phyloP scores from a whole-genome alignment of 2,797 vertebrate genomes.

The Sparus aurata region DNA sequence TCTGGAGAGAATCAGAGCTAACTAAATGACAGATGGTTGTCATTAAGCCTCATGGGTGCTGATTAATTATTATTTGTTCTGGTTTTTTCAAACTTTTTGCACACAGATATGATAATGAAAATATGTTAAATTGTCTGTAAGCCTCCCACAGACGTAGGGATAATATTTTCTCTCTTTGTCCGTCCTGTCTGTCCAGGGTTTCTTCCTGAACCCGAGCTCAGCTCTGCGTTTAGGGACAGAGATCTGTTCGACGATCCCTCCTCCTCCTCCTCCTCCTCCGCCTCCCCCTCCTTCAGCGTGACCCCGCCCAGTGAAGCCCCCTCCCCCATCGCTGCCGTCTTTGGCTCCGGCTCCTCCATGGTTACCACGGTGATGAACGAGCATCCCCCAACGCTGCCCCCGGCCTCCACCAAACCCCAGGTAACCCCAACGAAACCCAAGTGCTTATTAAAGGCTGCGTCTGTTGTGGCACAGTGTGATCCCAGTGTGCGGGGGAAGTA shows the following conservation, averaged over 20 bases:
- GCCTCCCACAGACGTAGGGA: too few relatives aligned
- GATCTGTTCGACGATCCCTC: constrained; percentile 81
- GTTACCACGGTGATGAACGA: constrained; percentile 88
- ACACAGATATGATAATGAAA: too few relatives aligned
- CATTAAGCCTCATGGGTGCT: too few relatives aligned
- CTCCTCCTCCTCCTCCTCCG: constrained; percentile 56
- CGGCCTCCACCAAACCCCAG: constrained; percentile 90
- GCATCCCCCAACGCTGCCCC: constrained; percentile 88
- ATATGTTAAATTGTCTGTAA: too few relatives aligned
- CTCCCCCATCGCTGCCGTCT: constrained; percentile 73
- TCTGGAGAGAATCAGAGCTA: too few relatives aligned
- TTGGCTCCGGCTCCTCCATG: constrained; percentile 79
- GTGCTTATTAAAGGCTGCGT: constrained; percentile 69
- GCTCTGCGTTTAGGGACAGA: constrained; percentile 87
- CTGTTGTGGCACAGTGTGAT: constrained; percentile 62
- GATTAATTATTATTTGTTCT: too few relatives aligned
- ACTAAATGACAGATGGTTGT: too few relatives aligned
- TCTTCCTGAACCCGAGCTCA: constrained; percentile 82
- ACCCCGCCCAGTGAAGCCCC: constrained; percentile 73
- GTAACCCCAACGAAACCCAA: constrained; percentile 80
- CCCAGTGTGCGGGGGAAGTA: constrained; percentile 43
- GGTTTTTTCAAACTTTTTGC: too few relatives aligned
- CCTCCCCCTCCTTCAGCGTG: constrained; percentile 63
- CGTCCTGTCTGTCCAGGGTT: constrained; percentile 65
- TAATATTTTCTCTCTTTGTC: not conserved